Percentiles rank a stretch among this genome's conserved stretches.
phyloP scores from a whole-genome alignment of 2,113 vertebrate species.

The Origma solitaria region DNA sequence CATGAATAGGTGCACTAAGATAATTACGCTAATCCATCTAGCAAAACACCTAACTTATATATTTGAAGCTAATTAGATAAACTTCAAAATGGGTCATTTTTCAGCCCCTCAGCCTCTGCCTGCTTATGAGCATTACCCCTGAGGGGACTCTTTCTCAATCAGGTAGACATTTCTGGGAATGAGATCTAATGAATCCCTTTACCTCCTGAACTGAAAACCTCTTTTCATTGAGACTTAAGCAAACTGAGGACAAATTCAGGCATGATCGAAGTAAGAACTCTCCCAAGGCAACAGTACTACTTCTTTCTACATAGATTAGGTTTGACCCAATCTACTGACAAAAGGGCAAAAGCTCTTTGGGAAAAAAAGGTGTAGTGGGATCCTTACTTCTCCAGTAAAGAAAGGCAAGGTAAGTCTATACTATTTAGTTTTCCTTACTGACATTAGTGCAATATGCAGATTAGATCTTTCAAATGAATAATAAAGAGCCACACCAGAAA shows the following conservation, averaged over 20 bases:
- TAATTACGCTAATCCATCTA: conserved; percentile 63
- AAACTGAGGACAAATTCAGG: conserved; percentile 17
- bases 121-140: conserved; percentile 52
- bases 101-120: conserved; percentile 19
- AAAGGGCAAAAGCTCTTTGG: not conserved
- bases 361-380: not conserved
- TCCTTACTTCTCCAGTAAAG: not conserved
- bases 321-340: not conserved
- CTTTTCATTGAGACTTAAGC: conserved; percentile 24
- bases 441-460: not conserved
- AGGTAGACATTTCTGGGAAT: conserved; percentile 57
- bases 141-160: conserved; percentile 54
- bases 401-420: not conserved
- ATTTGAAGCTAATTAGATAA: conserved; percentile 63
- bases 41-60: conserved; percentile 53
- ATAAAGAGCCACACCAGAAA: not conserved
- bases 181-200: conserved; percentile 57
- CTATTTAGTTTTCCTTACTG: not conserved
- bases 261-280: not conserved
- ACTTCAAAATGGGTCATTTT: conserved; percentile 66
- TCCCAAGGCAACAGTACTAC: not conserved
- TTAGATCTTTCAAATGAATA: not conserved
- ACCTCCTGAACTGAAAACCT: conserved; percentile 47
- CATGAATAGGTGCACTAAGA: conserved; percentile 38
- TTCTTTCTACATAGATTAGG: not conserved